Evolutionary conservation across 2,888 invertebrate species (phyloP), one percentile per base, ranked within the genome.

Genomic region (Drosophila testacea): DNA sequence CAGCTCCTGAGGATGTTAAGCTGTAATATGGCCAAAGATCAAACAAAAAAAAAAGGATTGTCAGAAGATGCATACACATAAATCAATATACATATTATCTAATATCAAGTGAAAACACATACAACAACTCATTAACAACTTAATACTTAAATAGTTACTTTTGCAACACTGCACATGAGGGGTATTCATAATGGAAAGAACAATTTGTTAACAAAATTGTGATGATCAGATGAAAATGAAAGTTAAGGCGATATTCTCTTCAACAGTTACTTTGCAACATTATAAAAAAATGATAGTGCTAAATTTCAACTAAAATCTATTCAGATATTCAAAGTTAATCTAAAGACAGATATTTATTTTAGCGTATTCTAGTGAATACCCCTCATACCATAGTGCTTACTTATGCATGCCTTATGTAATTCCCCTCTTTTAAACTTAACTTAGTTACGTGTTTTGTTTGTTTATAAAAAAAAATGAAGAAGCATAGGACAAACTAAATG

Each of bases 11-110:
- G 22, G 85, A 78, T 63, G 70, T 81, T 34, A 90, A 87, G 46
- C 83, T 88, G 63, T 84, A 88, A 76, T 42, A 51, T 65, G 54
- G 70, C 66, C 70, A 70, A 64, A 73, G 55, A 62, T 47, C 67
- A 22, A 22, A 22, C 22, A 22, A 22, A 22, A 22, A 22, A 0
- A 22, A 22, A 22, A 69, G 54, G 38, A 82, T 61, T 61, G 50
- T 54, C 36, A 74, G 56, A 22, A 27, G 50, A 66, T 66, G 65
- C 62, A 77, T 59, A 70, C 32, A 66, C 32, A 36, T 46, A 36
- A 39, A 54, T 54, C 52, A 39, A 54, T 42, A 41, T 30, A 52
- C 34, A 50, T 34, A 50, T 50, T 27, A 27, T 13, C 34, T 34
- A 34, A 34, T 32, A 55, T 44, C 32, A 34, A 55, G 27, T 44